Percentiles rank a stretch among this genome's conserved stretches.
Conservation (phyloP, 2,113 vertebrate genomes). For the Speoplatyrhinus poulsoni region DNA sequence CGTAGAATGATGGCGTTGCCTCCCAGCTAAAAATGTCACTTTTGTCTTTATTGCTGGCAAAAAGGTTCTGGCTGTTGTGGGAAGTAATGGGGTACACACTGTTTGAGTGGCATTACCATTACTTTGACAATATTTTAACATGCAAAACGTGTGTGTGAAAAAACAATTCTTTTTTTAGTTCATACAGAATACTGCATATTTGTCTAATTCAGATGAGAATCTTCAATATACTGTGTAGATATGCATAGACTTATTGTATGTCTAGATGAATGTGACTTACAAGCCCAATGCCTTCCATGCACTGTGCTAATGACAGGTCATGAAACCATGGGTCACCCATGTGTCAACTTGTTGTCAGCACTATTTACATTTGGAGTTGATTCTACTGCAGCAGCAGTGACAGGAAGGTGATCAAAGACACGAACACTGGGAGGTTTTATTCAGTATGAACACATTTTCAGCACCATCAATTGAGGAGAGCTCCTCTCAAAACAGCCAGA, state of each 20-base stretch:
- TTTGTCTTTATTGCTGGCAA: too few species aligned
- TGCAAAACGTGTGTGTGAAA: too few species aligned
- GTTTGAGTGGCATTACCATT: too few species aligned
- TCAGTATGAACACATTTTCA: conserved; percentile 50
- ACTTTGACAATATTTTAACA: too few species aligned
- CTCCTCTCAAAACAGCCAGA: conserved; percentile 32
- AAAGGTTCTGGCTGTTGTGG: too few species aligned
- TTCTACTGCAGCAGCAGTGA: conserved; percentile 26
- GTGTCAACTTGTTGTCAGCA: conserved; percentile 34
- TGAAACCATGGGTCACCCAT: conserved; percentile 47
- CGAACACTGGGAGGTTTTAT: conserved; percentile 9
- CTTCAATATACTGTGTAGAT: too few species aligned
- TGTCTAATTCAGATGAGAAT: too few species aligned
- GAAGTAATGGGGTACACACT: too few species aligned
- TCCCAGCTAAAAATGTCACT: too few species aligned
- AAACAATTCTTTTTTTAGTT: too few species aligned
- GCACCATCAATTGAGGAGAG: conserved; percentile 60
- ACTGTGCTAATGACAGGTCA: conserved; percentile 30
- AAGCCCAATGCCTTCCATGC: conserved; percentile 19
- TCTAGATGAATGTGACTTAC: conserved; percentile 7
- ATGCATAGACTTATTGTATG: not conserved
- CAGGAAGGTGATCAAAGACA: conserved; percentile 47
- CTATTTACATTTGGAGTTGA: conserved; percentile 25
- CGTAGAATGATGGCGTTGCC: too few species aligned
- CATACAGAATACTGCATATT: too few species aligned